phyloP scores from a whole-genome alignment of 2,797 vertebrate species.

The Fistularia tabacaria region DNA sequence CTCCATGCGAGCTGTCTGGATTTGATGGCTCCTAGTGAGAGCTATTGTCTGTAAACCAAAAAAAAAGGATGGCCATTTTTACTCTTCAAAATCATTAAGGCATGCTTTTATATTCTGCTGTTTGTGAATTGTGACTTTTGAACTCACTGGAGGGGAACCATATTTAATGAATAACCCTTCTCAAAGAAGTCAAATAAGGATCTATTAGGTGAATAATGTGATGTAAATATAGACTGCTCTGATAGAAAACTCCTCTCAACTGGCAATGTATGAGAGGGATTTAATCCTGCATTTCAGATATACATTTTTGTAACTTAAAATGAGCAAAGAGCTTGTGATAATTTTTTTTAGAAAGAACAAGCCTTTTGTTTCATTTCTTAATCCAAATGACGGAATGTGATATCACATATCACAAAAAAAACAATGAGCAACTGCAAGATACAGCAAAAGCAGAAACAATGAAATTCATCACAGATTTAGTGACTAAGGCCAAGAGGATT shows the following conservation, averaged over 20 bases:
- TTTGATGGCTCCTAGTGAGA: constrained; percentile 27
- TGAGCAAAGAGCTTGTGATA: too few species aligned
- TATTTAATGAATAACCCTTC: constrained; percentile 42
- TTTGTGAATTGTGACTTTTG: constrained; percentile 46
- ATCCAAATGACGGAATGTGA: not conserved
- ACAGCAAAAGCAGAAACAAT: constrained; percentile 7
- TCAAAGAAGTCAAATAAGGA: constrained; percentile 18
- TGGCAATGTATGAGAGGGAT: constrained; percentile 1
- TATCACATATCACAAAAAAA: too few species aligned
- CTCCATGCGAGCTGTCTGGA: constrained; percentile 40
- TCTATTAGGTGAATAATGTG: constrained; percentile 25
- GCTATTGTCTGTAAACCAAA: constrained; percentile 42
- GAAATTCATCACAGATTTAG: constrained; percentile 34
- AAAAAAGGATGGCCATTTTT: constrained; percentile 44
- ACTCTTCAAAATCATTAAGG: constrained; percentile 37
- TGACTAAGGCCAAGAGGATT: constrained; percentile 38
- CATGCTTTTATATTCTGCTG: constrained; percentile 40
- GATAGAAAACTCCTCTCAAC: constrained; percentile 11
- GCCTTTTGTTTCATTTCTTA: constrained; percentile 1
- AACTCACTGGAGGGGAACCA: constrained; percentile 39
- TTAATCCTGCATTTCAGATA: too few species aligned
- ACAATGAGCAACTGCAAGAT: constrained; percentile 20
- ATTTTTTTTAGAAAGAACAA: not conserved
- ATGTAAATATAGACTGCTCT: constrained; percentile 23
- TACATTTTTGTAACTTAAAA: too few species aligned